phyloP scores from a whole-genome alignment of 2,888 invertebrate species.

The Chouioia cunea region DNA sequence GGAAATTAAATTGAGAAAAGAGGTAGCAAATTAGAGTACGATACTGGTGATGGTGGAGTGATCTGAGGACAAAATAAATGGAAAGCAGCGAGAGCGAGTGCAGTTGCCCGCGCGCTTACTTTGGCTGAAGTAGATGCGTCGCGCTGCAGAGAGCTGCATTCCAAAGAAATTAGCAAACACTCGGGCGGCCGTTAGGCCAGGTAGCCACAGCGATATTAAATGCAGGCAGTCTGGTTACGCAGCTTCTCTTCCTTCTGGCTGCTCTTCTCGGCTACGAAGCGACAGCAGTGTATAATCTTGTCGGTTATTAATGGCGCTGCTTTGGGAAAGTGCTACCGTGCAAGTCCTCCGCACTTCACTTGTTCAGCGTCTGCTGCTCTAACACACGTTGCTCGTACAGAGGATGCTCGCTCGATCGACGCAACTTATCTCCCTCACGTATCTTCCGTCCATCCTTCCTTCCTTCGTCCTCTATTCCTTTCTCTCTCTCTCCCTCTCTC shows the following conservation, averaged over 20 bases:
- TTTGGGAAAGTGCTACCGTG: conserved; percentile 69
- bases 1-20: too few relatives aligned
- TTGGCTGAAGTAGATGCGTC: neutral
- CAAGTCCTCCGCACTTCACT: conserved; percentile 58
- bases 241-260: conserved; percentile 49
- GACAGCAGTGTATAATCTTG: conserved; percentile 66
- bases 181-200: conserved; percentile 55
- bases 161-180: conserved; percentile 62
- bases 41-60: too few relatives aligned
- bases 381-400: too few relatives aligned
- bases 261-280: conserved; percentile 49
- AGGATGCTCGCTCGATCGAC: conserved; percentile 24
- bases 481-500: neutral
- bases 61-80: too few relatives aligned
- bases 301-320: conserved; percentile 68
- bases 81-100: neutral
- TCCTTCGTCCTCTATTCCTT: neutral
- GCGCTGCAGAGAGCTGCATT: conserved; percentile 51
- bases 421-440: conserved; percentile 43
- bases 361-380: conserved; percentile 40
- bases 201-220: conserved; percentile 61
- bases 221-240: conserved; percentile 56
- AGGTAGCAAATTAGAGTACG: too few relatives aligned
- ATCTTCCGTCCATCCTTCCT: conserved; percentile 41
- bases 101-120: conserved; percentile 4